Percentiles rank a stretch among this genome's conserved stretches.
These are phyloP conservation scores for Esperia sulphurella DNA, from an alignment of 2,888 invertebrate genomes.

Conservation along the genomic window DNA sequence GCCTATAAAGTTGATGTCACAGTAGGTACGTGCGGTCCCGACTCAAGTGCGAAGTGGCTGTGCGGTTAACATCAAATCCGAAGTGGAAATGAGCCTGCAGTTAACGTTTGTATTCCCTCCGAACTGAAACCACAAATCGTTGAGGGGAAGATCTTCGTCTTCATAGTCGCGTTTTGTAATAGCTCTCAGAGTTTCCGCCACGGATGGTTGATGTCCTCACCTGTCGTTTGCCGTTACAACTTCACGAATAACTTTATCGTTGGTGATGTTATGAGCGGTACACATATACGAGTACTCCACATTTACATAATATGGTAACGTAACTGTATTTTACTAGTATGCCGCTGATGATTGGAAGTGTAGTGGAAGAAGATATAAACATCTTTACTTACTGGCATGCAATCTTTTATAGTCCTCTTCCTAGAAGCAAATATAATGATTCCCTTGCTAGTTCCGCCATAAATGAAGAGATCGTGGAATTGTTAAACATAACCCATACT, in stretches of 20 bases:
- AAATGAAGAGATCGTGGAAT: neutral
- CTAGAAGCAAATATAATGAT: constrained; percentile 1
- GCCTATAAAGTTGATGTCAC: constrained; percentile 25
- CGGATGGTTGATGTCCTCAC: constrained; percentile 50
- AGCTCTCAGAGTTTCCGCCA: constrained; percentile 40
- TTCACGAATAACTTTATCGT: constrained; percentile 33
- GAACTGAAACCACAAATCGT: constrained; percentile 60
- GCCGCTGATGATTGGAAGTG: constrained; percentile 4
- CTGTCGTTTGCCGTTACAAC: constrained; percentile 55
- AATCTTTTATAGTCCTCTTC: constrained; percentile 1
- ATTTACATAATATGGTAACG: constrained; percentile 14
- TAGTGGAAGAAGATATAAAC: constrained; percentile 6
- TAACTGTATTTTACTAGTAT: constrained; percentile 8
- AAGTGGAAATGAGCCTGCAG: constrained; percentile 62
- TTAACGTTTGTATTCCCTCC: constrained; percentile 49
- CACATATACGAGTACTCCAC: constrained; percentile 4
- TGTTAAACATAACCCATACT: neutral
- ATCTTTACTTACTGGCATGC: neutral
- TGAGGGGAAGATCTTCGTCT: constrained; percentile 39
- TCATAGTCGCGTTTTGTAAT: constrained; percentile 48
- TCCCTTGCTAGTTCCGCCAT: neutral
- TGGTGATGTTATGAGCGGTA: constrained; percentile 12
- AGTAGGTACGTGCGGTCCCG: constrained; percentile 28
- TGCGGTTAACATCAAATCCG: constrained; percentile 57
- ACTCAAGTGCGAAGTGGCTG: constrained; percentile 42